Conservation (phyloP, 2,888 invertebrate genomes). For the Dermolepida albohirtum region DNA sequence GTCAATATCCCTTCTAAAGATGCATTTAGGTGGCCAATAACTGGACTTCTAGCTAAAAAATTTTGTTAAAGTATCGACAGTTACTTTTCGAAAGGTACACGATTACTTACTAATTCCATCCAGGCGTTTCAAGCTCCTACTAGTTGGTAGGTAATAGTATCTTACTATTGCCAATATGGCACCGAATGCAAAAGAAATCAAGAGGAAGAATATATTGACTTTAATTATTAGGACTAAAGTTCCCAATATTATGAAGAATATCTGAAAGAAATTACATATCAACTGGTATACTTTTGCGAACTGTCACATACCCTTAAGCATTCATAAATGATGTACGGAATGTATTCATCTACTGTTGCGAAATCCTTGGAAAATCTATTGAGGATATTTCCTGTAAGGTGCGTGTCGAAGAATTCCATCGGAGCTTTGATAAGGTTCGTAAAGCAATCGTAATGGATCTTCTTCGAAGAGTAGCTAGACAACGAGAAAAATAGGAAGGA, state of each 20-base stretch:
- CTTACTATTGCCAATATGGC: conserved; percentile 73
- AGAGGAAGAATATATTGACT: conserved; percentile 75
- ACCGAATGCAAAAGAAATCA: conserved; percentile 74
- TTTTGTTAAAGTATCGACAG: conserved; percentile 19
- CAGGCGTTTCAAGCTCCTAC: conserved; percentile 78
- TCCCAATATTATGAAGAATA: conserved; percentile 72
- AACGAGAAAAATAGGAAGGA: conserved; percentile 53
- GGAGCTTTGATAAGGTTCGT: conserved; percentile 48
- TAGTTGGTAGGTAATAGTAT: conserved; percentile 77
- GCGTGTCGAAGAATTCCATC: conserved; percentile 51
- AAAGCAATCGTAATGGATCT: conserved; percentile 49
- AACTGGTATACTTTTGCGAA: too few relatives aligned
- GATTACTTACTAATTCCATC: conserved; percentile 66
- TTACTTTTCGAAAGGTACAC: not conserved
- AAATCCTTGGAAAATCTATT: conserved; percentile 54
- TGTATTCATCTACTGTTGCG: conserved; percentile 50
- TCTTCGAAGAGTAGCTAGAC: conserved; percentile 52
- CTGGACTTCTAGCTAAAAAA: conserved; percentile 60
- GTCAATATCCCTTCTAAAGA: conserved; percentile 61
- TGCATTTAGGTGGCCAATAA: conserved; percentile 61
- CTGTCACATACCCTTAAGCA: conserved; percentile 44
- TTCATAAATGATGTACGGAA: conserved; percentile 49
- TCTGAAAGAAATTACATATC: conserved; percentile 57
- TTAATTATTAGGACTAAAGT: conserved; percentile 77
- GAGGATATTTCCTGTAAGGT: conserved; percentile 52